Percentiles rank a stretch among this genome's conserved stretches.
These are phyloP conservation scores for Oncorhynchus mykiss DNA, from an alignment of 2,113 vertebrate species.

Conservation along the genomic window DNA sequence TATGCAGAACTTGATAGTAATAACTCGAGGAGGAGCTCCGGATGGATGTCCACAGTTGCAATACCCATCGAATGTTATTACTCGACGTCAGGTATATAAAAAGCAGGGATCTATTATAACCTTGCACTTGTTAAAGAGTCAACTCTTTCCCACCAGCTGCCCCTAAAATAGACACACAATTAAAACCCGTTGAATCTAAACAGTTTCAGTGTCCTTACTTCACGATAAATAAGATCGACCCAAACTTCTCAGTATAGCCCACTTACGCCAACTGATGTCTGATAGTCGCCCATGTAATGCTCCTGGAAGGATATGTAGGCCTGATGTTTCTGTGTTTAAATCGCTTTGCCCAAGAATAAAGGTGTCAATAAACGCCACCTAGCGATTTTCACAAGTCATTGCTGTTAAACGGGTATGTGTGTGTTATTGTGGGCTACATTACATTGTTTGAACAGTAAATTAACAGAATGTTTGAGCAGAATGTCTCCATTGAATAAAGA, in stretches of 20 bases:
- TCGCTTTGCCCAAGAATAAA: conserved; percentile 7
- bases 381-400: conserved; percentile 30
- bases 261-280: background rate
- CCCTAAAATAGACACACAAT: conserved; percentile 39
- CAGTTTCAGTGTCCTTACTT: conserved; percentile 41
- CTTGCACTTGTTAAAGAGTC: conserved; percentile 51
- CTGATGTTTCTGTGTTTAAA: conserved; percentile 25
- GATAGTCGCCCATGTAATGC: background rate
- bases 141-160: conserved; percentile 30
- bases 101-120: conserved; percentile 32
- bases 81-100: conserved; percentile 31
- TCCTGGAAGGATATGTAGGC: background rate
- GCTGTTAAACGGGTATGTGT: background rate
- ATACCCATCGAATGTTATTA: conserved; percentile 24
- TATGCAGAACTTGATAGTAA: background rate
- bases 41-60: background rate
- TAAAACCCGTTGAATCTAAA: conserved; percentile 42
- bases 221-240: conserved; percentile 38
- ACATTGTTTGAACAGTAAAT: background rate
- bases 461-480: background rate
- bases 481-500: background rate
- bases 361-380: conserved; percentile 62
- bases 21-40: background rate
- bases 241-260: background rate
- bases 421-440: background rate